Percentiles rank a stretch among this genome's conserved stretches.
These are phyloP conservation scores for Girardia tigrina DNA, from an alignment of 2,888 invertebrate genomes.

Conservation along the genomic window DNA sequence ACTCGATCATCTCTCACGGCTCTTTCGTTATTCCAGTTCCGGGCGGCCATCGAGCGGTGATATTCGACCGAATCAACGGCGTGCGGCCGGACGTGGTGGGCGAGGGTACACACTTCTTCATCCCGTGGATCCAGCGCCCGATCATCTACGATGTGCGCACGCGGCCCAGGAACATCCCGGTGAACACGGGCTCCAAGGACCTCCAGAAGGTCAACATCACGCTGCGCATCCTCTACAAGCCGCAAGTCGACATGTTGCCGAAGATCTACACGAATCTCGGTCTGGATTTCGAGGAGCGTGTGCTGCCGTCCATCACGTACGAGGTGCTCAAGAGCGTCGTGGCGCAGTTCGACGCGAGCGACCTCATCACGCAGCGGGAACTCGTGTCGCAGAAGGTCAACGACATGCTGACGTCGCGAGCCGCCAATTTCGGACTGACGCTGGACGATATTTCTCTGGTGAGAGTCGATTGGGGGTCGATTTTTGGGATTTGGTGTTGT, in stretches of 20 bases:
- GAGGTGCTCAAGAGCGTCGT: conserved; percentile 97
- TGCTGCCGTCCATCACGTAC: conserved; percentile 89
- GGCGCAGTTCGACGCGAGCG: conserved; percentile 96
- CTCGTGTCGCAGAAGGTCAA: conserved; percentile 66
- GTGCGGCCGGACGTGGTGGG: conserved; percentile 79
- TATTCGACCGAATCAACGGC: conserved; percentile 91
- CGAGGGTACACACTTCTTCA: conserved; percentile 93
- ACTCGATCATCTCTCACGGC: too few species aligned
- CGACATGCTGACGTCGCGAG: conserved; percentile 78
- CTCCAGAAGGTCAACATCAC: conserved; percentile 98
- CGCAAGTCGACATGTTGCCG: conserved; percentile 77
- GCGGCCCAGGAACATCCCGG: conserved; percentile 85
- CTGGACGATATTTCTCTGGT: conserved; percentile 92
- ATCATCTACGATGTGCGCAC: conserved; percentile 92
- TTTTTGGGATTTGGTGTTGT: background rate
- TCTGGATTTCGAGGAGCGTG: conserved; percentile 91
- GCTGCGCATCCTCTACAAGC: conserved; percentile 85
- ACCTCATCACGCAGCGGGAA: conserved; percentile 94
- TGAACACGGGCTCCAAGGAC: conserved; percentile 96
- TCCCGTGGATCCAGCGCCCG: conserved; percentile 97
- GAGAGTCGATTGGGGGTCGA: conserved; percentile 42
- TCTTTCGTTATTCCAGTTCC: conserved; percentile 58
- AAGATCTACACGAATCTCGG: conserved; percentile 89
- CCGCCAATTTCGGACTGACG: conserved; percentile 83
- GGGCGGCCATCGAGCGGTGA: conserved; percentile 95